A percentile compares a stretch with the other conserved stretches of the same genome.
phyloP scores from a whole-genome alignment of 2,113 vertebrate species.

The Myanophis thanlyinensis region DNA sequence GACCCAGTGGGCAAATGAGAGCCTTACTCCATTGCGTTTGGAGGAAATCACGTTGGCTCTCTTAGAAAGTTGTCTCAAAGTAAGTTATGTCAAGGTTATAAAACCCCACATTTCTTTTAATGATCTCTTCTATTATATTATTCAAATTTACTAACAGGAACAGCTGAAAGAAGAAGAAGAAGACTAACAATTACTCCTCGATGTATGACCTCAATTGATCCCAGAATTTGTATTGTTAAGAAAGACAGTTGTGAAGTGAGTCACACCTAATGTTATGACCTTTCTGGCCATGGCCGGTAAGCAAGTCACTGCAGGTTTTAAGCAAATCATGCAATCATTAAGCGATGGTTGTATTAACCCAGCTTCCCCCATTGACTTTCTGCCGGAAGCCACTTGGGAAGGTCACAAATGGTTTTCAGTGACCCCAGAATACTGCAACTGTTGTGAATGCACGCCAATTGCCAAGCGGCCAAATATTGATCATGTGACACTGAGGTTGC shows the following conservation, averaged over 20 bases:
- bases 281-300: not conserved
- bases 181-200: too few relatives aligned
- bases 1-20: not conserved
- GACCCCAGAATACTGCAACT: too few relatives aligned
- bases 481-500: too few relatives aligned
- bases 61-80: not conserved
- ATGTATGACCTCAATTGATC: not conserved
- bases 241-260: not conserved
- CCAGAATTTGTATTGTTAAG: not conserved
- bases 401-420: too few relatives aligned
- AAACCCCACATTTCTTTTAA: conserved; percentile 1
- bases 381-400: too few relatives aligned
- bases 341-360: too few relatives aligned
- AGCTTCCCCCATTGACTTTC: too few relatives aligned
- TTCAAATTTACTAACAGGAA: conserved; percentile 55
- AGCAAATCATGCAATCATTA: not conserved
- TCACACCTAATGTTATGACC: not conserved
- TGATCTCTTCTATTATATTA: conserved; percentile 34
- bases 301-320: not conserved
- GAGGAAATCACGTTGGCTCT: not conserved
- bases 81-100: conserved; percentile 24
- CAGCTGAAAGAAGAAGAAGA: too few relatives aligned
- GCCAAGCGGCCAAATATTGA: too few relatives aligned
- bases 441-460: too few relatives aligned
- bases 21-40: not conserved